phyloP scores from a whole-genome alignment of 2,888 invertebrate genomes.

The Syritta pipiens region DNA sequence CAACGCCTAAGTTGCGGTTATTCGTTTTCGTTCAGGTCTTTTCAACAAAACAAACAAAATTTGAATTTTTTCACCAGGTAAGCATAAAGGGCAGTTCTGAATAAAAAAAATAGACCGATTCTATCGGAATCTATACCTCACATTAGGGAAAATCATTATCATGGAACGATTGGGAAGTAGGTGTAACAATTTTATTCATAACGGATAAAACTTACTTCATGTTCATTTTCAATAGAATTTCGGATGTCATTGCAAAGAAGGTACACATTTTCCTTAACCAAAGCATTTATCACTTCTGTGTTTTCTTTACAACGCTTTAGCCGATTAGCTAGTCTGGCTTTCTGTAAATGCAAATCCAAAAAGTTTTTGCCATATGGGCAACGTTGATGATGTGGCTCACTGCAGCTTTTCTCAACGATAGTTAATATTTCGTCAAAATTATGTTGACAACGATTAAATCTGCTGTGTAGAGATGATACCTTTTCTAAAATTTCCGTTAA shows the following conservation, averaged over 20 bases:
- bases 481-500: slow-evolving; percentile 73
- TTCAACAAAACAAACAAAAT: too few relatives aligned
- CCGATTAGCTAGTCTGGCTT: slow-evolving; percentile 74
- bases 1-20: too few relatives aligned
- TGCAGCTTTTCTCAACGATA: slow-evolving; percentile 86
- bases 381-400: slow-evolving; percentile 87
- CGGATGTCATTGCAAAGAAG: slow-evolving; percentile 75
- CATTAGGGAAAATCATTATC: too few relatives aligned
- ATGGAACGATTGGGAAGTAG: too few relatives aligned
- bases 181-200: too few relatives aligned
- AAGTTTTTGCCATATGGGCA: slow-evolving; percentile 79
- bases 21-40: too few relatives aligned
- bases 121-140: too few relatives aligned
- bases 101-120: too few relatives aligned
- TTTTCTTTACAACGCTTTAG: slow-evolving; percentile 75
- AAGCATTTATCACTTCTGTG: slow-evolving; percentile 73
- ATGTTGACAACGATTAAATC: slow-evolving; percentile 80
- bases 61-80: too few relatives aligned
- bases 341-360: slow-evolving; percentile 75
- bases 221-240: too few relatives aligned
- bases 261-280: slow-evolving; percentile 76
- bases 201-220: too few relatives aligned
- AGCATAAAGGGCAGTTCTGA: too few relatives aligned
- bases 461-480: slow-evolving; percentile 72
- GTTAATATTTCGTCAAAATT: slow-evolving; percentile 83